Conservation (phyloP, 1,140 invertebrate genomes). For the Bradysia coprophila region DNA sequence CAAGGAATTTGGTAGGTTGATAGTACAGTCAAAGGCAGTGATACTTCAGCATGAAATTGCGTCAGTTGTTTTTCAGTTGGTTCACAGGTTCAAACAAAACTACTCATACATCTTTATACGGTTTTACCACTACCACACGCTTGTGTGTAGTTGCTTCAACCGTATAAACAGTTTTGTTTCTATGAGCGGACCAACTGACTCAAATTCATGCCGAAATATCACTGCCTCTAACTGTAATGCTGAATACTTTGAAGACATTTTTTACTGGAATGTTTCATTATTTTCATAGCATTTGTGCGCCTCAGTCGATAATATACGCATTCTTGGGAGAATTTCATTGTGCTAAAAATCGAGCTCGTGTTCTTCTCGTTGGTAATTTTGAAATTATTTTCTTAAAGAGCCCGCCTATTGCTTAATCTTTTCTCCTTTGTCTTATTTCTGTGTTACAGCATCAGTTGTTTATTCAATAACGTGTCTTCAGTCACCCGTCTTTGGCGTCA, state of each 20-base stretch:
- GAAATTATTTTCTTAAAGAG: no score
- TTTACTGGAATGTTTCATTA: background rate
- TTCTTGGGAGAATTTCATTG: conserved; percentile 22
- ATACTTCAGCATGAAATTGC: conserved; percentile 2
- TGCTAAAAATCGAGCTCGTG: conserved; percentile 10
- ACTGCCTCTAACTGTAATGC: no score
- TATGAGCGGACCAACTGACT: no score
- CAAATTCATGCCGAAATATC: no score
- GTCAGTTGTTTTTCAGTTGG: background rate
- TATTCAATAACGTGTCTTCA: conserved; percentile 11
- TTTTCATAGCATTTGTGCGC: conserved; percentile 12
- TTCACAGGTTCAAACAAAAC: background rate
- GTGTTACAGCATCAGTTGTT: conserved; percentile 9
- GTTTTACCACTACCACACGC: no score
- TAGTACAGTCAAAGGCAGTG: background rate
- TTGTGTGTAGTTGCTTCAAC: no score
- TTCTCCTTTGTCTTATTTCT: no score
- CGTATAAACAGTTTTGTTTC: no score
- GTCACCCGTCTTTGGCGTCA: conserved; percentile 40
- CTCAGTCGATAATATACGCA: conserved; percentile 18
- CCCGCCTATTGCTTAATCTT: no score
- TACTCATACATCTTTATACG: no score
- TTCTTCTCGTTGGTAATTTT: no score
- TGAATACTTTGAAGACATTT: background rate
- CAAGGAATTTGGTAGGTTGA: background rate